Percentiles rank a stretch among this genome's conserved stretches.
phyloP scores from a whole-genome alignment of 2,888 invertebrate species.

The Adelphocoris suturalis region DNA sequence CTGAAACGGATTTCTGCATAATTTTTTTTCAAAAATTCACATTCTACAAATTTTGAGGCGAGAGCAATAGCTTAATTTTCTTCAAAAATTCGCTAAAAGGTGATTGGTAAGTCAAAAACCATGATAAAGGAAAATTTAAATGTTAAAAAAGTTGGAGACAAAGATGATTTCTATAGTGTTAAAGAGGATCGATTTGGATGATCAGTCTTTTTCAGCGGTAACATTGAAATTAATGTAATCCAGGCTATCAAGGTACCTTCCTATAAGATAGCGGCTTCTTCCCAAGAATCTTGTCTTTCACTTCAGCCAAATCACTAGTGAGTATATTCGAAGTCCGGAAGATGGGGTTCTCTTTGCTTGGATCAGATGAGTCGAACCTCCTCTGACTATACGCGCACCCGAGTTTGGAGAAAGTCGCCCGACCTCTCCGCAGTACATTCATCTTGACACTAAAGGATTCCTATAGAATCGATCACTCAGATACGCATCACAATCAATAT shows the following conservation, averaged over 20 bases:
- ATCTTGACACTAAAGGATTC: neutral
- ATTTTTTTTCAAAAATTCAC: no score
- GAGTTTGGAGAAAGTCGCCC: neutral
- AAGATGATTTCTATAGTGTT: neutral
- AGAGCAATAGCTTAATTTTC: no score
- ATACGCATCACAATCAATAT: neutral
- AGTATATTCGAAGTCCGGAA: conserved; percentile 76
- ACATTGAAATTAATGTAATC: neutral
- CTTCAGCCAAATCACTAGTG: conserved; percentile 76
- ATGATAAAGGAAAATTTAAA: no score
- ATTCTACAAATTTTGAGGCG: no score
- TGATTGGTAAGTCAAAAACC: no score
- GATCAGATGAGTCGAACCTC: neutral
- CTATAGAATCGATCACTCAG: neutral
- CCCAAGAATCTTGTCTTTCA: conserved; percentile 73
- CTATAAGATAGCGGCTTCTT: conserved; percentile 61
- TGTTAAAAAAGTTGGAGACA: neutral
- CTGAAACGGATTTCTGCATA: no score
- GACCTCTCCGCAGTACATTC: neutral
- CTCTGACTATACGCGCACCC: neutral
- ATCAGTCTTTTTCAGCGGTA: neutral
- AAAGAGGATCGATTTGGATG: neutral
- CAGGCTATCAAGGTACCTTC: neutral
- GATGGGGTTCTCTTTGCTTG: conserved; percentile 75
- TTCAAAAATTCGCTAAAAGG: no score